These are phyloP conservation scores for Mungos mungo DNA, from an alignment of 2,113 vertebrate genomes.

Conservation along the genomic window DNA sequence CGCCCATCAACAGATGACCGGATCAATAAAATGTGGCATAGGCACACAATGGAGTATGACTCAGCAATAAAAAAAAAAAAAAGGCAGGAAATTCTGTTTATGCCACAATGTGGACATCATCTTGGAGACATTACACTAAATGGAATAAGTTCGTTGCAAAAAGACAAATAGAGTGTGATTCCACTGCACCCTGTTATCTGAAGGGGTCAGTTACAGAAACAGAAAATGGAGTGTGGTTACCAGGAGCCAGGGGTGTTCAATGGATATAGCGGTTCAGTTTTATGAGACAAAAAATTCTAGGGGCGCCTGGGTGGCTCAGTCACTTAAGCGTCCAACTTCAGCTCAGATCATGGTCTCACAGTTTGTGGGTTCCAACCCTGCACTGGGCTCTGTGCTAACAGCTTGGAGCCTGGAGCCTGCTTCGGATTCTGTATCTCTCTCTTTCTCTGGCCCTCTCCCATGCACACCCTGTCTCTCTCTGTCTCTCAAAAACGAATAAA, in stretches of 20 bases:
- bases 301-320: too few relatives aligned
- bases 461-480: too few relatives aligned
- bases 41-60: not conserved
- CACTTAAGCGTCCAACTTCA: too few relatives aligned
- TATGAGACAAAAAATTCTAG: too few relatives aligned
- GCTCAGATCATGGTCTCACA: too few relatives aligned
- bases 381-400: too few relatives aligned
- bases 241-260: not conserved
- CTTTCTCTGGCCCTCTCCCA: too few relatives aligned
- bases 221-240: not conserved
- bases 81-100: not conserved
- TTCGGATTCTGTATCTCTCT: too few relatives aligned
- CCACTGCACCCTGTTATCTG: not conserved
- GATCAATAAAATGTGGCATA: not conserved
- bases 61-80: not conserved
- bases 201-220: not conserved
- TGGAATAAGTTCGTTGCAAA: not conserved
- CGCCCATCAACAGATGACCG: not conserved
- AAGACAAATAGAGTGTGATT: not conserved
- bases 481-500: too few relatives aligned
- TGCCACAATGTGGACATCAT: not conserved
- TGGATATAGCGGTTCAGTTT: not conserved
- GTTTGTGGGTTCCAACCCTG: too few relatives aligned
- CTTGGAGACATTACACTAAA: not conserved
- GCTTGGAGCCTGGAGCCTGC: too few relatives aligned